Percentiles rank a stretch among this genome's conserved stretches.
Conservation (phyloP, 2,113 vertebrate genomes). For the Gallinago paraguaiae region DNA sequence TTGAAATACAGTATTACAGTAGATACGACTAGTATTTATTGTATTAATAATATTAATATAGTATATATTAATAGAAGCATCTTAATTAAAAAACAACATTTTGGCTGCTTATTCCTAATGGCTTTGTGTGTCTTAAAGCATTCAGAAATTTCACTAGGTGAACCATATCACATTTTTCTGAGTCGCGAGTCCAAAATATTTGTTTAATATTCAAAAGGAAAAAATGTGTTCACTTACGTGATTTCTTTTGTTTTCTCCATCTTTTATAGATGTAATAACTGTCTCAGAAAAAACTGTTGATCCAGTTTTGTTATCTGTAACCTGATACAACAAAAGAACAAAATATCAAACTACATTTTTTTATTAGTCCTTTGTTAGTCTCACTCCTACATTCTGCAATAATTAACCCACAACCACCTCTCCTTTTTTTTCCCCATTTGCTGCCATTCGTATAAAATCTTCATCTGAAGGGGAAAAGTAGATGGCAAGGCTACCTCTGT, state of each 20-base stretch:
- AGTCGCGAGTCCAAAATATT: background rate
- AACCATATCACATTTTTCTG: background rate
- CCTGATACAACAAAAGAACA: conserved; percentile 63
- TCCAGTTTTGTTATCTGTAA: conserved; percentile 82
- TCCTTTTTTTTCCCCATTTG: background rate
- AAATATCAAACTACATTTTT: background rate
- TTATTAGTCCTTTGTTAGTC: background rate
- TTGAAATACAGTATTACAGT: background rate
- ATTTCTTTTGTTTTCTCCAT: conserved; percentile 77
- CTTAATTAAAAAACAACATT: background rate
- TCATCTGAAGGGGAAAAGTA: background rate
- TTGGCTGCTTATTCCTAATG: background rate
- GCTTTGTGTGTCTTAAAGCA: background rate
- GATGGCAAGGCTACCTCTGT: background rate
- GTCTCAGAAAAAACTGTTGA: conserved; percentile 75
- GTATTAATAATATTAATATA: background rate
- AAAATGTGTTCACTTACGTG: conserved; percentile 77
- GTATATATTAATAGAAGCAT: background rate
- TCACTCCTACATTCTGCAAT: background rate
- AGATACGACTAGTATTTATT: background rate
- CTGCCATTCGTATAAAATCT: background rate
- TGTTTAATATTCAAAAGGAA: background rate
- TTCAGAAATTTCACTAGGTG: background rate
- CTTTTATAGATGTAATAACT: conserved; percentile 71
- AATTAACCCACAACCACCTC: background rate